Conservation (phyloP, 2,888 invertebrate genomes). For the Polyommatus iphigenia region DNA sequence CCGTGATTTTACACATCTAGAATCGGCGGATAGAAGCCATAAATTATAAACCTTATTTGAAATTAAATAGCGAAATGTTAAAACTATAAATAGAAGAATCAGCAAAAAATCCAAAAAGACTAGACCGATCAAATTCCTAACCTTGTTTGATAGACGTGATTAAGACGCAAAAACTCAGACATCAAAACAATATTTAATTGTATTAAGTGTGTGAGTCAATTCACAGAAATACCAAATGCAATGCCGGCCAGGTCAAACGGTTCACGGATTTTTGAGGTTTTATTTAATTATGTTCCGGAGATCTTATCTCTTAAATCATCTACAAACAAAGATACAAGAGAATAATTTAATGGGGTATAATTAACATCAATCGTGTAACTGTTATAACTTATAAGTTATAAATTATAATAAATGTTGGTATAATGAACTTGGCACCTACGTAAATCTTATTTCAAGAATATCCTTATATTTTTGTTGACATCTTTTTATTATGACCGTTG, state of each 20-base stretch:
- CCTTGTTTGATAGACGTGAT: not conserved
- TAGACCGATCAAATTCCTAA: not conserved
- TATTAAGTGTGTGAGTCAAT: constrained; percentile 10
- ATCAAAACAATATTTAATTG: not conserved
- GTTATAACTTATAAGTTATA: not conserved
- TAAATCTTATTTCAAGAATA: not conserved
- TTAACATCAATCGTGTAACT: not conserved
- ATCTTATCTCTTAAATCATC: not conserved
- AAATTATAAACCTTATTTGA: no score
- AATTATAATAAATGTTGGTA: not conserved
- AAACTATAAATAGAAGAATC: no score
- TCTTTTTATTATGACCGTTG: not conserved
- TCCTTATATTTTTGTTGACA: not conserved
- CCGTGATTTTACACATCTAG: no score
- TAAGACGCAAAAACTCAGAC: not conserved
- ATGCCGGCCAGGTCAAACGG: constrained; percentile 1
- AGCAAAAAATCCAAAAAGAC: not conserved
- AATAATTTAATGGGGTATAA: not conserved
- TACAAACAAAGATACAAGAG: not conserved
- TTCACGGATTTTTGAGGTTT: constrained; percentile 11
- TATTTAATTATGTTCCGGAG: not conserved
- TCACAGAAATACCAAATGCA: constrained; percentile 1
- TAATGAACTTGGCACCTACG: not conserved
- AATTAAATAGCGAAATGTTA: no score
- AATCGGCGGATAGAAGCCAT: no score